Percentiles rank a stretch among this genome's conserved stretches.
phyloP scores from a whole-genome alignment of 2,797 vertebrate species.

The Enteromius anoplus region DNA sequence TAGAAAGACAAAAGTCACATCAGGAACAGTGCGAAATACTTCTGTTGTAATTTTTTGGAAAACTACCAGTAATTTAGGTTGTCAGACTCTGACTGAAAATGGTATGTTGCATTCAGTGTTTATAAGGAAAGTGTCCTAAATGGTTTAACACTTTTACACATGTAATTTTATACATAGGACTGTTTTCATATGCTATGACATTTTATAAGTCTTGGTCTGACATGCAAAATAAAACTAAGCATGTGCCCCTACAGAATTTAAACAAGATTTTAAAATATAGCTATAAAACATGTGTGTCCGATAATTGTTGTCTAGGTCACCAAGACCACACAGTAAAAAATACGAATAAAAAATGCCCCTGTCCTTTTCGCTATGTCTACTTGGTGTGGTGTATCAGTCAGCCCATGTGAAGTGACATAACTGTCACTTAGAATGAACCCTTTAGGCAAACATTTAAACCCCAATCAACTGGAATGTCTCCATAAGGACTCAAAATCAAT shows the following conservation, averaged over 20 bases:
- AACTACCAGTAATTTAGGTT: not conserved
- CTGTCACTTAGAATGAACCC: constrained; percentile 39
- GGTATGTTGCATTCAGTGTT: not conserved
- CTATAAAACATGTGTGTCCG: not conserved
- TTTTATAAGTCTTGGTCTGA: not conserved
- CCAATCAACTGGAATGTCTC: constrained; percentile 44
- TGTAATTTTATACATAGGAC: not conserved
- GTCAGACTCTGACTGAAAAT: not conserved
- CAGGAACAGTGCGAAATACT: not conserved
- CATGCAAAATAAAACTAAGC: not conserved
- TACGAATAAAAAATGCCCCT: not conserved
- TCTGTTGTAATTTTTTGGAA: not conserved
- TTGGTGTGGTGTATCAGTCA: constrained; percentile 9
- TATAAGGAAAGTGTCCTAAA: not conserved
- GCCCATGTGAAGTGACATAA: constrained; percentile 24
- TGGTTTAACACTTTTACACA: not conserved
- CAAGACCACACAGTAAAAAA: too few species aligned
- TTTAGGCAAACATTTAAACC: constrained; percentile 38
- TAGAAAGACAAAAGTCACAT: not conserved
- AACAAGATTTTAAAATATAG: not conserved
- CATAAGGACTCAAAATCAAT: constrained; percentile 43
- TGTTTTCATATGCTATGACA: not conserved
- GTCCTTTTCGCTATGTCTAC: constrained; percentile 10
- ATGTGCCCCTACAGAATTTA: not conserved
- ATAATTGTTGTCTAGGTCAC: not conserved